A percentile compares a stretch with the other conserved stretches of the same genome.
phyloP scores from a whole-genome alignment of 2,888 invertebrate species.

The Erebia epiphron region DNA sequence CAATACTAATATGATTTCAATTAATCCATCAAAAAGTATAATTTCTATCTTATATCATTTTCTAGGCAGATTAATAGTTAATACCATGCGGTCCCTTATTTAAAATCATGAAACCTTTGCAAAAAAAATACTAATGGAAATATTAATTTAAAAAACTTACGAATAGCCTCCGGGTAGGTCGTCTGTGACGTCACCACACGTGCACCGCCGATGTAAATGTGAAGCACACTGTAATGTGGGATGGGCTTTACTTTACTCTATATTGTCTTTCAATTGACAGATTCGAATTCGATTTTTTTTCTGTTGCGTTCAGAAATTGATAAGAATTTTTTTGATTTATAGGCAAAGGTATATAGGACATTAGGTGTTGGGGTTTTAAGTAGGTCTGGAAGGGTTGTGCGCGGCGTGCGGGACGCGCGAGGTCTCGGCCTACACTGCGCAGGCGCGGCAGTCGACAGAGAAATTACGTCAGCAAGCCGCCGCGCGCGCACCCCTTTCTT shows the following conservation, averaged over 20 bases:
- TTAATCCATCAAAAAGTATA: too few species aligned
- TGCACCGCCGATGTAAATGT: slow-evolving; percentile 51
- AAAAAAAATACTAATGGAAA: not conserved
- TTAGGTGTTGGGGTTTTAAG: slow-evolving; percentile 15
- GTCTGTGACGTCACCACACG: slow-evolving; percentile 65
- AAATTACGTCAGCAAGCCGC: slow-evolving; percentile 73
- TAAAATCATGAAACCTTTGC: not conserved
- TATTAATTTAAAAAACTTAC: slow-evolving; percentile 54
- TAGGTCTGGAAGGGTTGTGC: slow-evolving; percentile 30
- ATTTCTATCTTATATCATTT: not conserved
- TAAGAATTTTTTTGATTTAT: not conserved
- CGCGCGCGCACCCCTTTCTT: slow-evolving; percentile 75
- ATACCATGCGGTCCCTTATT: not conserved
- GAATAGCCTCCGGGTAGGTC: slow-evolving; percentile 58
- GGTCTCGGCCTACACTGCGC: slow-evolving; percentile 68
- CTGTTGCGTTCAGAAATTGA: not conserved
- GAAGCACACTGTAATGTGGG: slow-evolving; percentile 30
- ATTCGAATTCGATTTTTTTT: slow-evolving; percentile 27
- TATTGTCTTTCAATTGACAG: slow-evolving; percentile 1
- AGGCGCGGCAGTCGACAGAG: slow-evolving; percentile 53
- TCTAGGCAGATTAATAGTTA: not conserved
- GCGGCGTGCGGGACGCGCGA: slow-evolving; percentile 71
- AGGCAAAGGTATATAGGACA: slow-evolving; percentile 5
- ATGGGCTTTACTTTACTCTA: slow-evolving; percentile 26
- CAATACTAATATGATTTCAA: too few species aligned